phyloP scores from a whole-genome alignment of 2,113 vertebrate species.

The Prietella phreatophila region DNA sequence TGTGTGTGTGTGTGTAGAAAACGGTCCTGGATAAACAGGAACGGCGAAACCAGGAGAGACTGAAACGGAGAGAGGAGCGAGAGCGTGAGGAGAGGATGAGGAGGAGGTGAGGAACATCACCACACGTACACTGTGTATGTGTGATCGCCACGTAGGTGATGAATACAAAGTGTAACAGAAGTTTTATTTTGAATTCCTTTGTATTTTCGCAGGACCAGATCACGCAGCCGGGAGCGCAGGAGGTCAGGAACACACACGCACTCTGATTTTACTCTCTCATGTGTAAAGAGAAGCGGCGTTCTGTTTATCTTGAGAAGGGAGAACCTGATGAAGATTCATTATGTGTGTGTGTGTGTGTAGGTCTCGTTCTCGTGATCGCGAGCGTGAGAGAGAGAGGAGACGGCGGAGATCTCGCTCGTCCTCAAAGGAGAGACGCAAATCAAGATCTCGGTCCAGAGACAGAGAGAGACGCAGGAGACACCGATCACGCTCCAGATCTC shows the following conservation, averaged over 20 bases:
- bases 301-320: background rate
- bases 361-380: conserved; percentile 86
- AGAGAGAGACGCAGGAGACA: conserved; percentile 51
- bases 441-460: conserved; percentile 74
- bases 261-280: background rate
- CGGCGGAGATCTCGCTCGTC: conserved; percentile 81
- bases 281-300: background rate
- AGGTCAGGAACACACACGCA: conserved; percentile 58
- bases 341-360: conserved; percentile 58
- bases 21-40: conserved; percentile 96
- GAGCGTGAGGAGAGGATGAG: conserved; percentile 87
- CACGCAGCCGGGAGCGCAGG: conserved; percentile 85
- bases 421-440: conserved; percentile 68
- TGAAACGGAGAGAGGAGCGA: conserved; percentile 93
- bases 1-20: conserved; percentile 75
- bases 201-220: conserved; percentile 78
- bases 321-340: background rate
- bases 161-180: background rate
- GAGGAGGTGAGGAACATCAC: conserved; percentile 62
- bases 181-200: background rate
- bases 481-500: conserved; percentile 49
- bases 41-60: conserved; percentile 91
- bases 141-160: background rate
- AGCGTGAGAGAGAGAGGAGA: conserved; percentile 81
- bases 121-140: background rate